phyloP scores from a whole-genome alignment of 2,113 vertebrate species.

The Geococcyx californianus region DNA sequence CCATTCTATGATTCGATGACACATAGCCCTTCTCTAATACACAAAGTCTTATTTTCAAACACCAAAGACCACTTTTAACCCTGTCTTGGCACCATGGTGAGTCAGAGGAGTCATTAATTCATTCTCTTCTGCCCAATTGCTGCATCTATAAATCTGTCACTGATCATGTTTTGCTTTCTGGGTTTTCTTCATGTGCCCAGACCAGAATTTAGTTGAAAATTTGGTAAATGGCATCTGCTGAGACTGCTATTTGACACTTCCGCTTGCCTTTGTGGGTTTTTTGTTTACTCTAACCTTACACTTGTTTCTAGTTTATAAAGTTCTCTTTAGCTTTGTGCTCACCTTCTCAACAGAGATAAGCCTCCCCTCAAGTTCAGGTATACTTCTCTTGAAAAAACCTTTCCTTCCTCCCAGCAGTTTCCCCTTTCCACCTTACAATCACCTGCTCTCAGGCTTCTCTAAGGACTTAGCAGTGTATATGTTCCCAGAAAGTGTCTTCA shows the following conservation, averaged over 20 bases:
- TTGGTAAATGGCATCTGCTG: neutral
- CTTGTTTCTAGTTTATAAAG: neutral
- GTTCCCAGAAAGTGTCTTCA: neutral
- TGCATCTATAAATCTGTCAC: neutral
- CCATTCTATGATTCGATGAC: too few species aligned
- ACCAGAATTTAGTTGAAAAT: neutral
- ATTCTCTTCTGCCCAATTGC: neutral
- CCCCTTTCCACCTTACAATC: neutral
- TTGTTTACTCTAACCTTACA: neutral
- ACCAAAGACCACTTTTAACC: neutral
- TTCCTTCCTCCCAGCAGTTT: neutral
- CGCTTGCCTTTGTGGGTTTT: neutral
- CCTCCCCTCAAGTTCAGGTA: neutral
- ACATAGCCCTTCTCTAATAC: neutral
- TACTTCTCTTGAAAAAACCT: neutral
- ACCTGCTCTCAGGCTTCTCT: neutral
- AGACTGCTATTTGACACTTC: neutral
- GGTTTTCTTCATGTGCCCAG: neutral
- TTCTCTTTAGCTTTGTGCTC: neutral
- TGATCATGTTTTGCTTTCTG: neutral
- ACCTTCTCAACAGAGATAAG: neutral
- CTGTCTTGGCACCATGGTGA: neutral
- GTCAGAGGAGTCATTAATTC: neutral
- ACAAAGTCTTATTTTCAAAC: neutral
- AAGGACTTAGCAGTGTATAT: neutral